These are phyloP conservation scores for Ostrea edulis DNA, from an alignment of 1,140 invertebrate genomes.

Conservation along the genomic window DNA sequence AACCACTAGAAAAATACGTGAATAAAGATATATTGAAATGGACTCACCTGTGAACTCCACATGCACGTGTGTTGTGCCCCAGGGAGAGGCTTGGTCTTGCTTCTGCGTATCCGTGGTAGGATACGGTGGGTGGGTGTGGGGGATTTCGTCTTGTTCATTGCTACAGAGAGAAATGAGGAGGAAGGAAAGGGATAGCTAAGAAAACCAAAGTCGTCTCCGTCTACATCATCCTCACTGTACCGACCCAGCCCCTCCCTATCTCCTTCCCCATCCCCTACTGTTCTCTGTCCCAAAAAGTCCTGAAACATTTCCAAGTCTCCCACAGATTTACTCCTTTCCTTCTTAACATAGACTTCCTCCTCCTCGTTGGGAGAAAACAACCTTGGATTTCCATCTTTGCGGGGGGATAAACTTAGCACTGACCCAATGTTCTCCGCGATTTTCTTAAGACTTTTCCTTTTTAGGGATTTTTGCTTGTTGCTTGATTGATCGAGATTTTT, in stretches of 20 bases:
- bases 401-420: conserved; percentile 44
- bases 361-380: conserved; percentile 41
- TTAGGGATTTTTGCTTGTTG: conserved; percentile 40
- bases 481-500: conserved; percentile 11
- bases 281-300: conserved; percentile 46
- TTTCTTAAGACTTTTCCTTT: conserved; percentile 47
- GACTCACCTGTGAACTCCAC: conserved; percentile 91
- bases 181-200: conserved; percentile 66
- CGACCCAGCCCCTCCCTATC: conserved; percentile 19
- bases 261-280: conserved; percentile 55
- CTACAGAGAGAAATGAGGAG: conserved; percentile 64
- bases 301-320: conserved; percentile 63
- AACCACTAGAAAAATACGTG: background rate
- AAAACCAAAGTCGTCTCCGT: conserved; percentile 76
- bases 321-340: conserved; percentile 67
- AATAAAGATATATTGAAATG: background rate
- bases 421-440: conserved; percentile 51
- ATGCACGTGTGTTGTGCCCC: conserved; percentile 73
- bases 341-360: background rate
- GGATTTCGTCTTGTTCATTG: conserved; percentile 72
- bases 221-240: conserved; percentile 69
- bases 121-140: conserved; percentile 80
- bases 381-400: conserved; percentile 48
- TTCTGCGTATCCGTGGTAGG: conserved; percentile 90
- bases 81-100: conserved; percentile 85